Evolutionary conservation across 2,113 vertebrate genomes (phyloP), one percentile per base, ranked within the genome.

Genomic region (Coptodon rendalli): DNA sequence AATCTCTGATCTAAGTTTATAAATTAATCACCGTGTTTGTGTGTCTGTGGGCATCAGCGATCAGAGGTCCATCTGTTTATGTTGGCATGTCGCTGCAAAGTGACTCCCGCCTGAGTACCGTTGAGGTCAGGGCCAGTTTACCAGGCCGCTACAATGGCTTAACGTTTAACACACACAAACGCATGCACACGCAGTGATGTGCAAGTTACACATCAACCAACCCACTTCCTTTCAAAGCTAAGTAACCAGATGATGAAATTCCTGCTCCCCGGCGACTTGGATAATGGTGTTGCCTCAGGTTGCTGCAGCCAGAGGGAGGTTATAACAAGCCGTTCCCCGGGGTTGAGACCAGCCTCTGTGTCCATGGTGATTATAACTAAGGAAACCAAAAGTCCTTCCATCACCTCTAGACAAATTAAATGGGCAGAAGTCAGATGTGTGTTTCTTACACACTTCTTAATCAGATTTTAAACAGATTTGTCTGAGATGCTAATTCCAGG

Each of bases 181-280:
- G 14, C 84, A 52, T 73, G 17, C 53, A 63, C 3, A 2, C 6
- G 3, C 43, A 43, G n/a, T 13, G 8, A 27, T 59, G 52, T 17
- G 52, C 50, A 81, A 16, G 24, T 59, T 12, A 68, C 53, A 90
- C 5, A 57, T 63, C 27, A 83, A 52, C 22, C 40, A 27, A n/a
- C 50, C 52, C 27, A 52, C 24, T 48, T 78, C n/a, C 61, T 89
- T 19, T 79, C 6, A 73, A 83, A 73, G 59, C 56, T 82, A 54
- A 86, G 19, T 48, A 63, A 27, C 86, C 78, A 3, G 56, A 89
- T 93, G 92, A 94, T 92, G 91, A 95, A 87, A 93, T 87, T 89
- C 81, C 83, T 53, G 6, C 68, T 91, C 93, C 86, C 87, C 27
- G 80, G 38, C 86, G 90, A 88, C 66, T 66, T 36, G 73, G 87